Conservation (phyloP, 2,113 vertebrate genomes). For the Murina feae region DNA sequence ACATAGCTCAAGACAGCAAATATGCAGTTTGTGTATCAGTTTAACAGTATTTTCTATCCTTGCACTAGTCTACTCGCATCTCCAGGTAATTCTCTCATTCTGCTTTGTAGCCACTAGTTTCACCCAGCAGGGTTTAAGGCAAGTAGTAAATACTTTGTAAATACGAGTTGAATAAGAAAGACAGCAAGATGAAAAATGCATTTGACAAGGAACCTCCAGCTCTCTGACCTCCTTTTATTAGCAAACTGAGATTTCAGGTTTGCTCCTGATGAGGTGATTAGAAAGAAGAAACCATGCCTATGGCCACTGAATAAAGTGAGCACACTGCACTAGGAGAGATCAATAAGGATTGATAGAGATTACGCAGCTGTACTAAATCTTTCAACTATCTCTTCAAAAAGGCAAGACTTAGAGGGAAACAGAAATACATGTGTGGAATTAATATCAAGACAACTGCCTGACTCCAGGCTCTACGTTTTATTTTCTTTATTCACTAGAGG, state of each 20-base stretch:
- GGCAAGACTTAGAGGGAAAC: not conserved
- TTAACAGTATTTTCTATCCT: not conserved
- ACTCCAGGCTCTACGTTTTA: not conserved
- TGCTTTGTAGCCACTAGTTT: not conserved
- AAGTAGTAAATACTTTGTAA: not conserved
- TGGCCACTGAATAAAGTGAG: slow-evolving; percentile 8
- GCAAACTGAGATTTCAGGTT: slow-evolving; percentile 1
- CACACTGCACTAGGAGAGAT: not conserved
- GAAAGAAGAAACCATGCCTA: not conserved
- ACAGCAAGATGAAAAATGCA: not conserved
- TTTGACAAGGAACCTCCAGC: not conserved
- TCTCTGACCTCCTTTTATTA: not conserved
- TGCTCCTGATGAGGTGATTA: not conserved
- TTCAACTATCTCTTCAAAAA: slow-evolving; percentile 17
- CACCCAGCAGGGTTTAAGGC: not conserved
- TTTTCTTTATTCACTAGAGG: not conserved
- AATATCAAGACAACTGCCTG: not conserved
- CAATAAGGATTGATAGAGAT: not conserved
- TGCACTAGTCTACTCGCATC: not conserved
- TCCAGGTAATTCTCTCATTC: not conserved
- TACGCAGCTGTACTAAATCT: not conserved
- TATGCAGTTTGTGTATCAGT: not conserved
- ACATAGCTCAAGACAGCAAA: not conserved
- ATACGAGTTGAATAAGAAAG: slow-evolving; percentile 1
- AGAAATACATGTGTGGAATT: not conserved